A percentile compares a stretch with the other conserved stretches of the same genome.
phyloP scores from a whole-genome alignment of 2,797 vertebrate genomes.

The Anableps anableps region DNA sequence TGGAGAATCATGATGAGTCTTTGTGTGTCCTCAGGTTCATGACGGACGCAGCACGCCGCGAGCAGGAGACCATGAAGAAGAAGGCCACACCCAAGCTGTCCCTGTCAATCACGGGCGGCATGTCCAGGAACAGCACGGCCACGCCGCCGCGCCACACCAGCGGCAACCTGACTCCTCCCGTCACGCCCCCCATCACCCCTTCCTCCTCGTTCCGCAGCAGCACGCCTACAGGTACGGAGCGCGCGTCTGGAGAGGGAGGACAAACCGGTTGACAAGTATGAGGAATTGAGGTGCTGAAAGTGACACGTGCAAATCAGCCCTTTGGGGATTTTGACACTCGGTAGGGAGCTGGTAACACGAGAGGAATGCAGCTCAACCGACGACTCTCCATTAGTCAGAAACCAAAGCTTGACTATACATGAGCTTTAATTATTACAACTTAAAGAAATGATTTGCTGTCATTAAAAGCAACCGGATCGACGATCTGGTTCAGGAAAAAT shows the following conservation, averaged over 20 bases:
- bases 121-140: constrained; percentile 95
- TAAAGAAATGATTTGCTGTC: background rate
- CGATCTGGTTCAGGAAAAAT: constrained; percentile 20
- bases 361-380: constrained; percentile 30
- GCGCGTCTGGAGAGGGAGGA: constrained; percentile 13
- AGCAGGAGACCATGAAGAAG: constrained; percentile 97
- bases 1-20: background rate
- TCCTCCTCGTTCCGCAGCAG: constrained; percentile 99
- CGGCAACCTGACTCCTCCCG: constrained; percentile 98
- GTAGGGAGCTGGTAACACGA: constrained; percentile 24
- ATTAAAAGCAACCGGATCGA: background rate
- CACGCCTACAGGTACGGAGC: constrained; percentile 92
- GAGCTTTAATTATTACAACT: background rate
- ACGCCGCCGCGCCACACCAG: constrained; percentile 98
- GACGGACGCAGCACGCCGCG: constrained; percentile 96
- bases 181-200: constrained; percentile 98
- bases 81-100: constrained; percentile 96
- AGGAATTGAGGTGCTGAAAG: constrained; percentile 32
- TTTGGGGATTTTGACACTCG: background rate
- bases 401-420: background rate
- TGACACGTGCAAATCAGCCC: constrained; percentile 17
- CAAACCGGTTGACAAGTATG: constrained; percentile 31
- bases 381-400: constrained; percentile 8
- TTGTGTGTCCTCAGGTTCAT: constrained; percentile 86
- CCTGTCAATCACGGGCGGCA: constrained; percentile 91